Evolutionary conservation across 1,140 invertebrate genomes (phyloP), one percentile per base, ranked within the genome.

Genomic region (Saccostrea echinata): DNA sequence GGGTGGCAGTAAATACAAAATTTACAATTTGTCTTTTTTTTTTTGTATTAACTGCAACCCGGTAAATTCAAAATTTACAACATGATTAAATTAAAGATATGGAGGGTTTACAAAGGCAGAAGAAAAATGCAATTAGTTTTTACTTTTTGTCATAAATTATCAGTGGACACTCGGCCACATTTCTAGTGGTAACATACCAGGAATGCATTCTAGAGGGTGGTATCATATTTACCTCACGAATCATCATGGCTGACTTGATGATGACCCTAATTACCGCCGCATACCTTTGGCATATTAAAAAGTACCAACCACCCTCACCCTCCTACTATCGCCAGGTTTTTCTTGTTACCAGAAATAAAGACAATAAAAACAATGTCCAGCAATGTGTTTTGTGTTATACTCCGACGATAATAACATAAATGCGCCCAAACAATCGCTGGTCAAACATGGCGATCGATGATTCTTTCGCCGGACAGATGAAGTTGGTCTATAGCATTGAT

Each of bases 401-500:
- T 33, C 27, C 27, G 13, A 4, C 27, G 27, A 16, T 30, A 24
- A 27, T 24, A 76, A 30, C 68, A 76, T 11, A 24, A 30, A 27
- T 9, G 27, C 68, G 68, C 13, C 68, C 3, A 76, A 27, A 27
- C 24, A 27, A 16, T 2, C 6, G 27, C 68, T 76, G 68, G 68
- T 30, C 68, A 76, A 76, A 35, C 11, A 76, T 18, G 11, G 9
- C 24, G 68, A 30, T 76, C 68, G 16, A 76, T 76, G 68, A 27
- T 6, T 76, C 68, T 11, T 76, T 27, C 24, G 68, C 27, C 24
- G 68, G 68, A 76, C 68, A 27, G 27, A 76, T 27, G 16, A 30
- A 76, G 30, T 76, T 27, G 68, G 68, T 76, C 68, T 30, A 33
- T 76, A 76, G 27, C 68, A 76, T 76, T 33, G 68, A 76, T 76